Percentiles rank a stretch among this genome's conserved stretches.
Conservation (phyloP, 2,113 vertebrate species). For the Phyllostomus discolor region DNA sequence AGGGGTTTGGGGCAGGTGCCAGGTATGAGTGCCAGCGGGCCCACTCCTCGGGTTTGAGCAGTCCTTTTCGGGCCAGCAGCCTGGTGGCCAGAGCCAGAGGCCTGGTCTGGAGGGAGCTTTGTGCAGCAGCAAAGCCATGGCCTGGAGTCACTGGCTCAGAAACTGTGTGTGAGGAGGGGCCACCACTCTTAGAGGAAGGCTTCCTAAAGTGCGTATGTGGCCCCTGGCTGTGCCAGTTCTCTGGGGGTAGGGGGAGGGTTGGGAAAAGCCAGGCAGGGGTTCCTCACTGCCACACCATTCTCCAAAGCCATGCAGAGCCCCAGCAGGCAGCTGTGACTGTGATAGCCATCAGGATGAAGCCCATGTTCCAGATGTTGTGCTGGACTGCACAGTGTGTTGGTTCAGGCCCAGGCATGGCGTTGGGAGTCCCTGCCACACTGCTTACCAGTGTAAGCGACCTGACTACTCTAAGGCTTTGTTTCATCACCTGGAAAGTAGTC, state of each 20-base stretch:
- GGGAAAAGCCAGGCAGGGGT: not conserved
- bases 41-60: not conserved
- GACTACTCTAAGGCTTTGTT: not conserved
- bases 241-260: not conserved
- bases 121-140: not conserved
- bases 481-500: not conserved
- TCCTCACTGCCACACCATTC: not conserved
- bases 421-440: not conserved
- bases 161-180: not conserved
- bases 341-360: not conserved
- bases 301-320: not conserved
- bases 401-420: not conserved
- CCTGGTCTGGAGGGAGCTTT: not conserved
- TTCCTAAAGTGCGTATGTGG: not conserved
- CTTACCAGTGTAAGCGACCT: not conserved
- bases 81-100: not conserved
- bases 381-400: not conserved
- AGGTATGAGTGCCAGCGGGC: slow-evolving; percentile 4
- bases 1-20: slow-evolving; percentile 9
- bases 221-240: not conserved
- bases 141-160: not conserved
- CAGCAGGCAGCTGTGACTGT: not conserved
- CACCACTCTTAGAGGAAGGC: not conserved
- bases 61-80: not conserved
- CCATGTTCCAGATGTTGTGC: rapidly evolving